A percentile compares a stretch with the other conserved stretches of the same genome.
Conservation (phyloP, 2,113 vertebrate genomes). For the Protobothrops mucrosquamatus region DNA sequence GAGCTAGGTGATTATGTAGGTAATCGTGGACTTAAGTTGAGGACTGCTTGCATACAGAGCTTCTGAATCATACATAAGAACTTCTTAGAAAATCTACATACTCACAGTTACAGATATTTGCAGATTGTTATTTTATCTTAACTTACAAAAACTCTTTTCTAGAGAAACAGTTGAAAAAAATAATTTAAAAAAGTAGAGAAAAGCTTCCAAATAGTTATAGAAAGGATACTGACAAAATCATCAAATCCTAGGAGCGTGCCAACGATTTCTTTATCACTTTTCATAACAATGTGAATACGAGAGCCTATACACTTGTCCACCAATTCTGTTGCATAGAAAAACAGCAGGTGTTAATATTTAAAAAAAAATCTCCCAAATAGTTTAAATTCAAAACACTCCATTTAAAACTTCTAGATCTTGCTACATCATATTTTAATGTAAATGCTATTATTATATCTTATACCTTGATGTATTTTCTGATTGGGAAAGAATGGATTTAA, state of each 20-base stretch:
- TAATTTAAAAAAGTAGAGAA: not conserved
- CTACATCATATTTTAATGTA: not conserved
- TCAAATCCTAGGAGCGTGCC: constrained; percentile 89
- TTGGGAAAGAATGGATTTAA: not conserved
- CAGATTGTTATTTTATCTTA: not conserved
- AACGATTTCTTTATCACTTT: constrained; percentile 88
- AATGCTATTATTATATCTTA: not conserved
- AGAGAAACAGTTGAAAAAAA: not conserved
- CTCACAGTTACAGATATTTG: not conserved
- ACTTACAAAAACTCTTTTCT: not conserved
- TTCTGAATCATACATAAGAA: not conserved
- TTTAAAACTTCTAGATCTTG: not conserved
- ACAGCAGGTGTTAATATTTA: not conserved
- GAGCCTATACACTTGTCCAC: constrained; percentile 93
- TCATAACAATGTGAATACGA: constrained; percentile 88
- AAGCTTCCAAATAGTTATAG: not conserved
- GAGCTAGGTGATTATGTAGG: not conserved
- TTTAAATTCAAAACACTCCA: not conserved
- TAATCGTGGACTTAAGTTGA: not conserved
- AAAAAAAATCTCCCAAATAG: not conserved
- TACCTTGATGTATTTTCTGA: not conserved
- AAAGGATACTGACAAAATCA: constrained; percentile 99
- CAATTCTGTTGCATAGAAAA: constrained; percentile 69
- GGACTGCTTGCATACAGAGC: not conserved
- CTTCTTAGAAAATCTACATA: not conserved